Conservation (phyloP, 1,140 invertebrate genomes). For the Achatina immaculata region DNA sequence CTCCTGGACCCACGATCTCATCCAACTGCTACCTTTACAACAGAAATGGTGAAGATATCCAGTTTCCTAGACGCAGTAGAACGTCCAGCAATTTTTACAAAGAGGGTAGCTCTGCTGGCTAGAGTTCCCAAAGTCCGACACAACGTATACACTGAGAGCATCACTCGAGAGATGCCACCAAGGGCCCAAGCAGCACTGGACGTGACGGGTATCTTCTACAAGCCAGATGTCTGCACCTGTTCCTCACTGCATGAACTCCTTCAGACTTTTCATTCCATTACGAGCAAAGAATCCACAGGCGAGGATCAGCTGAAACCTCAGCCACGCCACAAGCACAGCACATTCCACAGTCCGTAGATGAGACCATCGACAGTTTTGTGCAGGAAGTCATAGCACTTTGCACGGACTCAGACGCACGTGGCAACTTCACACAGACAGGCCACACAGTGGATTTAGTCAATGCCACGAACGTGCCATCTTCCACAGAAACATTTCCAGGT, state of each 20-base stretch:
- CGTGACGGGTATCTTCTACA: background rate
- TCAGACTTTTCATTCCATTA: background rate
- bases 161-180: background rate
- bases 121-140: conserved; percentile 12
- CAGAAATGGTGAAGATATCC: background rate
- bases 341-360: background rate
- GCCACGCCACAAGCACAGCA: too few species aligned
- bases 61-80: background rate
- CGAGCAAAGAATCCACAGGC: background rate
- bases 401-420: background rate
- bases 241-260: background rate
- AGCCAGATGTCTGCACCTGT: background rate
- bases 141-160: background rate
- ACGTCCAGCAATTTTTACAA: conserved; percentile 23
- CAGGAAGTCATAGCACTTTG: background rate
- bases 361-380: background rate
- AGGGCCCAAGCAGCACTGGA: background rate
- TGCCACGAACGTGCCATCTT: too few species aligned
- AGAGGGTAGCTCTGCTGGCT: conserved; percentile 12
- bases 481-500: too few species aligned
- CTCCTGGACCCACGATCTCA: background rate
- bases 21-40: background rate
- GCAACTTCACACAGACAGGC: background rate
- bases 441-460: too few species aligned
- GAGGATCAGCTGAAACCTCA: background rate